Evolutionary conservation across 2,888 invertebrate genomes (phyloP).

Genomic region (Chaetogeoica ovagalla): DNA sequence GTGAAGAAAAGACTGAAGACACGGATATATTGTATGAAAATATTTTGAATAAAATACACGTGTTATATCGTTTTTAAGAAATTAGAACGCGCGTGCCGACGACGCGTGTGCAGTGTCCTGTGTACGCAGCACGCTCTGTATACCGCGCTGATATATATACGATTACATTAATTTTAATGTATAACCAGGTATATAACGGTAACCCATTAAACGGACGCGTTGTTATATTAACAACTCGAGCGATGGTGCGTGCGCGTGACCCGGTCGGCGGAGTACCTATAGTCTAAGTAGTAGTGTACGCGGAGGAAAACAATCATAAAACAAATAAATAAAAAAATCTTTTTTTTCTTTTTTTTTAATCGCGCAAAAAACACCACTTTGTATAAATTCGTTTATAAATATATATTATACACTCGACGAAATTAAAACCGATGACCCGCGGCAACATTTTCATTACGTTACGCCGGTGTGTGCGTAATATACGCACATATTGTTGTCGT

Average conservation of each 20-base stretch:
- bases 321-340: background rate
- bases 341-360: too few relatives aligned
- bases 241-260: too few relatives aligned
- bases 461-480: too few relatives aligned
- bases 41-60: too few relatives aligned
- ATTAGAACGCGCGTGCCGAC: slow-evolving; percentile 18
- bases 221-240: too few relatives aligned
- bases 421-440: slow-evolving; percentile 41
- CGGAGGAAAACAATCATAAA: background rate
- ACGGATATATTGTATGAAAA: too few relatives aligned
- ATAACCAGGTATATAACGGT: too few relatives aligned
- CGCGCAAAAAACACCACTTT: background rate
- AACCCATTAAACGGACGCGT: slow-evolving; percentile 10
- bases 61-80: slow-evolving; percentile 18
- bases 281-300: too few relatives aligned
- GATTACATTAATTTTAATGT: slow-evolving; percentile 3
- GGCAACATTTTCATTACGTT: slow-evolving; percentile 20
- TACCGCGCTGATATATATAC: slow-evolving; percentile 25
- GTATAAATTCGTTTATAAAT: background rate
- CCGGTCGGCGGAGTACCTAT: too few relatives aligned
- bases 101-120: background rate
- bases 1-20: too few relatives aligned
- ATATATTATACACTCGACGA: slow-evolving; percentile 2
- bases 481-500: background rate
- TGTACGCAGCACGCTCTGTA: slow-evolving; percentile 43